phyloP scores from a whole-genome alignment of 1,140 invertebrate genomes.

The Ostrea denselamellosa region DNA sequence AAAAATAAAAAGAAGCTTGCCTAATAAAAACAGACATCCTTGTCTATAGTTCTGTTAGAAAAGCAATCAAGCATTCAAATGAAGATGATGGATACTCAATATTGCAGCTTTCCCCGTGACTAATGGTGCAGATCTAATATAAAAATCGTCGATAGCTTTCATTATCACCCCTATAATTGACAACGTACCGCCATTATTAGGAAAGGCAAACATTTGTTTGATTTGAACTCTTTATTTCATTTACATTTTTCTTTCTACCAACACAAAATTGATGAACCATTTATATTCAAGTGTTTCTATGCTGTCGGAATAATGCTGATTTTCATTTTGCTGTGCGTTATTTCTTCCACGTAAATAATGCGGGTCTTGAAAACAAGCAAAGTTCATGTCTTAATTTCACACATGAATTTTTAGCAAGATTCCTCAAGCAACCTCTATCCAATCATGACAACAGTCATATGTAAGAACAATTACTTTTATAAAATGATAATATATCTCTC shows the following conservation, averaged over 20 bases:
- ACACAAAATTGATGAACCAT: slow-evolving; percentile 10
- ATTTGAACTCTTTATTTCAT: slow-evolving; percentile 27
- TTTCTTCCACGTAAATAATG: background rate
- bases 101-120: background rate
- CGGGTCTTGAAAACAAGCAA: background rate
- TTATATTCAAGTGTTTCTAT: slow-evolving; percentile 21
- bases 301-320: background rate
- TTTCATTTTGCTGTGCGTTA: background rate
- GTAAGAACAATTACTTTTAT: no score
- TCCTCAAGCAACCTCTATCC: no score
- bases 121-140: slow-evolving; percentile 29
- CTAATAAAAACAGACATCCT: background rate
- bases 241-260: slow-evolving; percentile 16
- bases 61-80: slow-evolving; percentile 38
- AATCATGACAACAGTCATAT: no score
- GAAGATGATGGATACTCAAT: slow-evolving; percentile 36
- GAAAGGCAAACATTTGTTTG: background rate
- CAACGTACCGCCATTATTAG: slow-evolving; percentile 28
- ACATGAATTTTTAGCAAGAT: background rate
- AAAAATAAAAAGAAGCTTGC: slow-evolving; percentile 55
- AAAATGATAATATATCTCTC: no score
- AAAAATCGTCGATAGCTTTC: slow-evolving; percentile 13
- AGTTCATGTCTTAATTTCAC: background rate
- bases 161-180: slow-evolving; percentile 36
- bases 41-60: background rate